phyloP scores from a whole-genome alignment of 2,888 invertebrate species.

The Altica lythri region DNA sequence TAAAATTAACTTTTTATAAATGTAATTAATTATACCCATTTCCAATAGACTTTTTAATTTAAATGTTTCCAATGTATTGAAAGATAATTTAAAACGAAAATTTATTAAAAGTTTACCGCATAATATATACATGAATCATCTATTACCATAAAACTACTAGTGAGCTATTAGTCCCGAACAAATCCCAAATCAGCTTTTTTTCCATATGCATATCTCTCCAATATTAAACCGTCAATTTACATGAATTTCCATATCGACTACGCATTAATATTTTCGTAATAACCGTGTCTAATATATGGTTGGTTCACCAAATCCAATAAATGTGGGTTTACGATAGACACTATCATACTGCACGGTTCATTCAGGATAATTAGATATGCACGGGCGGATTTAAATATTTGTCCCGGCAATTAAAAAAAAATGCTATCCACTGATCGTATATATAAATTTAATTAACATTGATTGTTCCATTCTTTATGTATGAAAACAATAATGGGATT shows the following conservation, averaged over 20 bases:
- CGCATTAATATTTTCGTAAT: constrained; percentile 17
- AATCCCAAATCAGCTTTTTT: background rate
- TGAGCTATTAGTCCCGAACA: constrained; percentile 8
- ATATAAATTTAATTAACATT: too few species aligned
- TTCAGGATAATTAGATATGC: background rate
- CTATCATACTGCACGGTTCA: constrained; percentile 1
- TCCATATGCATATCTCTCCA: constrained; percentile 4
- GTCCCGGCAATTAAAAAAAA: too few species aligned
- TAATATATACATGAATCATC: constrained; percentile 1
- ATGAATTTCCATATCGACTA: constrained; percentile 17
- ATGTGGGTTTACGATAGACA: constrained; percentile 6
- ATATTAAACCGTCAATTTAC: constrained; percentile 12
- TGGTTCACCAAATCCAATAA: constrained; percentile 4
- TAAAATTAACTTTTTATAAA: too few species aligned
- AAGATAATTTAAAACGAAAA: too few species aligned
- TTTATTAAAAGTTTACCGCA: too few species aligned
- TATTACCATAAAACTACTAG: constrained; percentile 3
- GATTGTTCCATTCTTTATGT: too few species aligned
- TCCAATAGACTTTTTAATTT: too few species aligned
- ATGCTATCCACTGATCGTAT: too few species aligned
- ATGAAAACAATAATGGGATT: too few species aligned
- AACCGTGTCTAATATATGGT: constrained; percentile 12
- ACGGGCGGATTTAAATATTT: constrained; percentile 13
- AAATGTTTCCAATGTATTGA: too few species aligned
- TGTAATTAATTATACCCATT: too few species aligned